Percentiles rank a stretch among this genome's conserved stretches.
These are phyloP conservation scores for Takifugu bimaculatus DNA, from an alignment of 2,113 vertebrate genomes.

Conservation along the genomic window DNA sequence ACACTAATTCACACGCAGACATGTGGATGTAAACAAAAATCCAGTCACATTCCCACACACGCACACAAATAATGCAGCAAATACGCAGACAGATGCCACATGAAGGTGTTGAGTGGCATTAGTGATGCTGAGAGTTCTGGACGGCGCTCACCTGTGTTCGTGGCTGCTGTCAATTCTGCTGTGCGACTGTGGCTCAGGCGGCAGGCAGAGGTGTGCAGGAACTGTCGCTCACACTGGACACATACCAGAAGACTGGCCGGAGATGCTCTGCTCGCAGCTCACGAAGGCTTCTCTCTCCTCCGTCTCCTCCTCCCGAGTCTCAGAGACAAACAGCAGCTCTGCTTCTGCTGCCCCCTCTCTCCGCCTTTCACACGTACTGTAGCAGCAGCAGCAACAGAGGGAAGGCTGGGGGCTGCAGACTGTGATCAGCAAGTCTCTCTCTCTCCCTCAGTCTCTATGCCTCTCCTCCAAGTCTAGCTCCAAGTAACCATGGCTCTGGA, in stretches of 20 bases:
- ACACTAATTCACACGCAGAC: constrained; percentile 3
- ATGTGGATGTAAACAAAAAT: not conserved
- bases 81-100: not conserved
- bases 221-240: constrained; percentile 48
- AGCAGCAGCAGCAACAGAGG: constrained; percentile 51
- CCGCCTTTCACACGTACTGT: constrained; percentile 53
- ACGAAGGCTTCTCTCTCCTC: constrained; percentile 35
- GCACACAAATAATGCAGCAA: not conserved
- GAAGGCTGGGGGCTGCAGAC: constrained; percentile 65
- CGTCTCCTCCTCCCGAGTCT: constrained; percentile 17
- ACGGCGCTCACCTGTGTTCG: constrained; percentile 56
- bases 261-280: constrained; percentile 28
- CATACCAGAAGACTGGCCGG: constrained; percentile 38
- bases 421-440: constrained; percentile 43
- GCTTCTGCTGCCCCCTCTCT: constrained; percentile 42
- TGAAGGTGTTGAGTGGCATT: constrained; percentile 48
- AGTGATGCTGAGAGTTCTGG: constrained; percentile 26
- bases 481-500: constrained; percentile 30
- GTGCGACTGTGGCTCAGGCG: constrained; percentile 28
- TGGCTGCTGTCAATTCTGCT: constrained; percentile 27
- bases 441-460: constrained; percentile 13
- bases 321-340: constrained; percentile 59
- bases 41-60: not conserved
- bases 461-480: constrained; percentile 52
- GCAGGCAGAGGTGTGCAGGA: constrained; percentile 18